A percentile compares a stretch with the other conserved stretches of the same genome.
These are phyloP conservation scores for Luperina testacea DNA, from an alignment of 2,888 invertebrate genomes.

Conservation along the genomic window DNA sequence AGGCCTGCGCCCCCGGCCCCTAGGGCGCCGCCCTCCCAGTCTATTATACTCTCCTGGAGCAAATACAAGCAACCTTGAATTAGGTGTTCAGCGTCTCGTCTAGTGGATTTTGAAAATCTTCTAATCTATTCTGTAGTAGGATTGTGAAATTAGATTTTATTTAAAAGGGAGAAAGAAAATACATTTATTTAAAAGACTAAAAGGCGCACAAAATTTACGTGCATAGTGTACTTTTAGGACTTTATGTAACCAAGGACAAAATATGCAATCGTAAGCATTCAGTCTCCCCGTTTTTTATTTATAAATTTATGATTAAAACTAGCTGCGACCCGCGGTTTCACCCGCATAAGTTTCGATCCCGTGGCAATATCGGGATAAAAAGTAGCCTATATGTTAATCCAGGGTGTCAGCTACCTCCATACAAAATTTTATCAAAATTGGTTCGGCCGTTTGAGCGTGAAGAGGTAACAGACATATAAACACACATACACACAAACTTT, in stretches of 20 bases:
- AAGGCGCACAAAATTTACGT: background rate
- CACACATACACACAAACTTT: too few relatives aligned
- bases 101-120: background rate
- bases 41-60: constrained; percentile 93
- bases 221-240: background rate
- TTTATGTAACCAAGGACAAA: background rate
- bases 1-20: constrained; percentile 95
- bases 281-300: background rate
- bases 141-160: background rate
- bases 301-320: background rate
- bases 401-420: too few relatives aligned
- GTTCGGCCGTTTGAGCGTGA: too few relatives aligned
- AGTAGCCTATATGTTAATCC: too few relatives aligned
- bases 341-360: too few relatives aligned
- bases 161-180: background rate
- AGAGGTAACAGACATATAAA: too few relatives aligned
- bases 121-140: background rate
- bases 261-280: background rate
- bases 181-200: background rate
- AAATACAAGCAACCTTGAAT: background rate
- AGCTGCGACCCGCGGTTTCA: too few relatives aligned
- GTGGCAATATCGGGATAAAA: too few relatives aligned
- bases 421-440: too few relatives aligned
- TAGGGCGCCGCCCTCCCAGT: constrained; percentile 94
- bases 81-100: background rate